Evolutionary conservation across 2,888 invertebrate genomes (phyloP), one percentile per base, ranked within the genome.

Genomic region (Meteorus colon): DNA sequence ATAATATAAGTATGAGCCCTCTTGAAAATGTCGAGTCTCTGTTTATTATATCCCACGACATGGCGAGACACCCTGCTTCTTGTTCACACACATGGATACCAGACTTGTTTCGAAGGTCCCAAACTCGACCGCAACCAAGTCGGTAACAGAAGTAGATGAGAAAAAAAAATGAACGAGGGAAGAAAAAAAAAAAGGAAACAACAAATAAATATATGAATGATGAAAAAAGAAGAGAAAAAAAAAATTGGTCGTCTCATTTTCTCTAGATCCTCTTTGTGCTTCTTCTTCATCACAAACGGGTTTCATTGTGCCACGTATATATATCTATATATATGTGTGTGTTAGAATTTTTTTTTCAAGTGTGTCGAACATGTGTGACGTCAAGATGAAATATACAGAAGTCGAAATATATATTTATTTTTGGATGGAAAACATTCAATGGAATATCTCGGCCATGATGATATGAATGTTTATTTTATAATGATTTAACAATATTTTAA

Each of bases 231-330:
- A 31, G 65, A 45, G 68, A 74, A 65, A 71, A 67, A 73, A 76
- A 73, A 77, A 73, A 70, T 73, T 66, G 77, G 75, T 74, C 77
- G 78, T 73, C 80, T 77, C 78, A 78, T 80, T 78, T 78, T 78
- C 76, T 77, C 75, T 59, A 74, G 76, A 74, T 67, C 51, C 62
- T 72, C 76, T 62, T 63, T 48, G 63, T 73, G 27, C 60, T 70
- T 74, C 75, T 75, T 68, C 76, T 74, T 65, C 37, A 66, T 75
- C 71, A 66, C 68, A 77, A 79, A 76, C 79, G 76, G 74, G 77
- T 77, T 77, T 77, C 65, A 67, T 72, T 48, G 59, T 68, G 72
- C 67, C 16, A 48, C 16, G n/a, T 48, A 48, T 48, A n/a, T 74
- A 62, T 19, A 34, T 41, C 19, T 60, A 37, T 72, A 70, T 63